Evolutionary conservation across 37 sponge, comb jelly and placozoan genomes (phyloP).

Genomic region (Spongia lamella): DNA sequence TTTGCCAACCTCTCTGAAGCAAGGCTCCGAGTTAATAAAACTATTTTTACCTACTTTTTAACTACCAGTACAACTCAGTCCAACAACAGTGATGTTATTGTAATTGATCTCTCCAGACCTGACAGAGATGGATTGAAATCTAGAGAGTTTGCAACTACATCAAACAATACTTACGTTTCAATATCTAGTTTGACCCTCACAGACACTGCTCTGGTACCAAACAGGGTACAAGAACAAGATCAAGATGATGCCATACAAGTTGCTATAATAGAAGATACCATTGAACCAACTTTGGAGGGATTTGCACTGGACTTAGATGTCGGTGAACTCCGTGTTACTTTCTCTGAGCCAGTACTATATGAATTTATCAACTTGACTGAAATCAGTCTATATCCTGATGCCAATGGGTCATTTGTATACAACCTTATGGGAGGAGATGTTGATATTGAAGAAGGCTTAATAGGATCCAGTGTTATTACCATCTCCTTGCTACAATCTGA

Average conservation of each 20-base stretch:
- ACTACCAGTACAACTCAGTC: constrained; percentile 7
- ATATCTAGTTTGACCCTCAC: constrained; percentile 11
- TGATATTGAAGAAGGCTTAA: background rate
- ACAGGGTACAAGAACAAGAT: constrained; percentile 14
- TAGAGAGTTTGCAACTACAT: constrained; percentile 8
- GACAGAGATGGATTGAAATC: constrained; percentile 42
- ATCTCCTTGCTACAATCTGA: constrained; percentile 47
- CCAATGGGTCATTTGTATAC: constrained; percentile 9
- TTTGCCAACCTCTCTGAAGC: too few relatives aligned
- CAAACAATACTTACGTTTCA: constrained; percentile 28
- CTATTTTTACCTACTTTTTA: background rate
- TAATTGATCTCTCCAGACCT: constrained; percentile 26
- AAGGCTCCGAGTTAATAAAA: constrained; percentile 12
- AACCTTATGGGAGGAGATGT: constrained; percentile 41
- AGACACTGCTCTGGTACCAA: constrained; percentile 45
- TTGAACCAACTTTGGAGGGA: constrained; percentile 21
- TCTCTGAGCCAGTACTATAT: constrained; percentile 63
- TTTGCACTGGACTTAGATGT: constrained; percentile 51
- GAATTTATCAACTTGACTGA: constrained; percentile 33
- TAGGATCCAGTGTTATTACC: constrained; percentile 54
- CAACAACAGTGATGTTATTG: constrained; percentile 15
- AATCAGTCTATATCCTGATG: constrained; percentile 26
- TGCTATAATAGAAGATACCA: constrained; percentile 32
- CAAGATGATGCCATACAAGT: constrained; percentile 18
- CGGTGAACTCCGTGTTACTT: constrained; percentile 52